Percentiles rank a stretch among this genome's conserved stretches.
Conservation (phyloP, 1,140 invertebrate genomes). For the Aradophagus sp. region DNA sequence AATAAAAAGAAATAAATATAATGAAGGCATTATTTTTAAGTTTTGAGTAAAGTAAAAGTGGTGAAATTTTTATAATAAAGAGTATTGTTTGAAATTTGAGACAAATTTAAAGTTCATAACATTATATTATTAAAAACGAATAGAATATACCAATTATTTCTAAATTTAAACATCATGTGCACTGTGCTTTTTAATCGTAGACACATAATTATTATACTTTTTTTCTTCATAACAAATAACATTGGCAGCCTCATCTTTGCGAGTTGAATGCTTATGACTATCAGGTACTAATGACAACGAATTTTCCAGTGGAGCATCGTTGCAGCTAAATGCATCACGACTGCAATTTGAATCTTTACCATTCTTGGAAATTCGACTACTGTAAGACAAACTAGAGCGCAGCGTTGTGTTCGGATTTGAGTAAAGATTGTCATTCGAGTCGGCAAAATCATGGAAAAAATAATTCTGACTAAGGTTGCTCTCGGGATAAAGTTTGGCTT, state of each 20-base stretch:
- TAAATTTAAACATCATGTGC: constrained; percentile 8
- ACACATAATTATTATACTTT: constrained; percentile 55
- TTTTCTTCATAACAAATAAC: constrained; percentile 37
- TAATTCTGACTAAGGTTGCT: constrained; percentile 61
- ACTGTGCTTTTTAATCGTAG: constrained; percentile 56
- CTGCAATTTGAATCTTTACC: constrained; percentile 17
- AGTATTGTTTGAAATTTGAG: no score
- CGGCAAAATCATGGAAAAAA: constrained; percentile 40
- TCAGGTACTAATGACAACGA: constrained; percentile 26
- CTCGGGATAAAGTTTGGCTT: constrained; percentile 69
- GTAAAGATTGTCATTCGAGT: constrained; percentile 38
- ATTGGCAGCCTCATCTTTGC: constrained; percentile 9
- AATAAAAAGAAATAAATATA: neutral
- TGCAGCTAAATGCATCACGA: constrained; percentile 30
- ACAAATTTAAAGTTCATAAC: no score
- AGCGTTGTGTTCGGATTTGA: constrained; percentile 31
- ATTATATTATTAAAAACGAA: neutral
- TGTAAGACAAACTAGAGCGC: constrained; percentile 46
- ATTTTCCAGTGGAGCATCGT: constrained; percentile 13
- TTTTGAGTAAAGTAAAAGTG: no score
- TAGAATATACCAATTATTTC: neutral
- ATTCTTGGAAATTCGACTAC: constrained; percentile 10
- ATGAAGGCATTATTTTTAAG: no score
- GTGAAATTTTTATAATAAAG: no score
- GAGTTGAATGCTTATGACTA: constrained; percentile 19